phyloP scores from a whole-genome alignment of 2,797 vertebrate genomes.

The Percopsis omiscomaycus region DNA sequence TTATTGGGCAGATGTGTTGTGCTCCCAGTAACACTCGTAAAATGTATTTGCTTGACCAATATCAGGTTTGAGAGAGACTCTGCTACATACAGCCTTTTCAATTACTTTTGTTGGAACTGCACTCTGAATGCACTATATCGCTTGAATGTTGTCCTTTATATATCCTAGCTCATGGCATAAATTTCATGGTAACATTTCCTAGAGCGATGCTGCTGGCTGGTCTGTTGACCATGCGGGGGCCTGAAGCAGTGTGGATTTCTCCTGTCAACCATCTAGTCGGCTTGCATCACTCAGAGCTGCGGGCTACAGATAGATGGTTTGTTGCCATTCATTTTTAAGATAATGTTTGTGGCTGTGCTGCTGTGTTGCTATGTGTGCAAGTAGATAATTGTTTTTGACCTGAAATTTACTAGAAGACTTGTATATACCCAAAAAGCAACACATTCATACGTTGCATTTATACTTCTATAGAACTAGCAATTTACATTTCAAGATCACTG shows the following conservation, averaged over 20 bases:
- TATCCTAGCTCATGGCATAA: neutral
- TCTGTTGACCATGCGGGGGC: neutral
- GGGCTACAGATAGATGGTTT: neutral
- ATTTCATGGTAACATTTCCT: neutral
- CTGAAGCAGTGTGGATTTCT: neutral
- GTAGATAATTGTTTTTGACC: neutral
- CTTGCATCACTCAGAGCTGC: neutral
- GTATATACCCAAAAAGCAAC: too few species aligned
- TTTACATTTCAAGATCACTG: slow-evolving; percentile 6
- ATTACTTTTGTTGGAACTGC: too few species aligned
- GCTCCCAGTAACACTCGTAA: too few species aligned
- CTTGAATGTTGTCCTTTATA: neutral
- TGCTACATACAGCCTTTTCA: too few species aligned
- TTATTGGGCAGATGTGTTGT: too few species aligned
- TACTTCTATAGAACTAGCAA: neutral
- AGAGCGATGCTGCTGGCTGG: neutral
- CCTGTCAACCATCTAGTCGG: neutral
- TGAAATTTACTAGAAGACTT: too few species aligned
- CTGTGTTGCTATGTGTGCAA: neutral
- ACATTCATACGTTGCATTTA: too few species aligned
- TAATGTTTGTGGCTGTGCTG: neutral
- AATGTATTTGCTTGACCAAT: too few species aligned
- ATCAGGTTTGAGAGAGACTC: too few species aligned
- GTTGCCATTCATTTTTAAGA: neutral
- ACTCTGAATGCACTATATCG: neutral